Evolutionary conservation across 2,113 vertebrate genomes (phyloP), one percentile per base, ranked within the genome.

Genomic region (Mormyrus lacerda): DNA sequence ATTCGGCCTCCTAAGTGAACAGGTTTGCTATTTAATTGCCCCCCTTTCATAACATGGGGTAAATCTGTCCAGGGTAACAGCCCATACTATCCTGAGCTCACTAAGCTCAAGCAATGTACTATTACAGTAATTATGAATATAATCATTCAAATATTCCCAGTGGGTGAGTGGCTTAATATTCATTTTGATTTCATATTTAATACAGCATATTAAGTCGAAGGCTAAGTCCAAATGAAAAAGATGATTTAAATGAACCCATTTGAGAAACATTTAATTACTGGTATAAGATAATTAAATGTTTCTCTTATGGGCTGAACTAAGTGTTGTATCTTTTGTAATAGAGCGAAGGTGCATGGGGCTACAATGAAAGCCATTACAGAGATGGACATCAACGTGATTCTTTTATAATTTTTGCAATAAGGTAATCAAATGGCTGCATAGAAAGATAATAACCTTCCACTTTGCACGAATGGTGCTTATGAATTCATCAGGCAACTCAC

Each of bases 61-160:
- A 93, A 91, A 92, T 90, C 89, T 89, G 53, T 44, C 88, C 88
- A 35, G 45, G 27, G 85, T 90, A 58, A 90, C 91, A 89, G 89
- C 53, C 11, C 48, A 24, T 87, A 94, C 92, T 93, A 93, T 89
- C 93, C 92, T 94, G 93, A 94, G 91, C 92, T 19, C 91, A 91
- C 92, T 91, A 93, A 93, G 94, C 92, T 88, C 91, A 94, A 94
- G 91, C 92, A 95, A 94, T 95, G 92, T 93, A 93, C 93, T 92
- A 94, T 94, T 94, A 94, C 93, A 69, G 92, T 94, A 95, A 95
- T 95, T 95, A 95, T 94, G 91, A 92, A 93, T 92, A 91, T 95
- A 95, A 95, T 95, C 93, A 95, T 94, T 94, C 94, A 95, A 94
- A 95, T 93, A 93, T 93, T 96, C 94, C 95, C 95, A 94, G 89